Base-by-base conservation (phyloP, 2,888 invertebrate species). In the Cephus nigrinus region DNA sequence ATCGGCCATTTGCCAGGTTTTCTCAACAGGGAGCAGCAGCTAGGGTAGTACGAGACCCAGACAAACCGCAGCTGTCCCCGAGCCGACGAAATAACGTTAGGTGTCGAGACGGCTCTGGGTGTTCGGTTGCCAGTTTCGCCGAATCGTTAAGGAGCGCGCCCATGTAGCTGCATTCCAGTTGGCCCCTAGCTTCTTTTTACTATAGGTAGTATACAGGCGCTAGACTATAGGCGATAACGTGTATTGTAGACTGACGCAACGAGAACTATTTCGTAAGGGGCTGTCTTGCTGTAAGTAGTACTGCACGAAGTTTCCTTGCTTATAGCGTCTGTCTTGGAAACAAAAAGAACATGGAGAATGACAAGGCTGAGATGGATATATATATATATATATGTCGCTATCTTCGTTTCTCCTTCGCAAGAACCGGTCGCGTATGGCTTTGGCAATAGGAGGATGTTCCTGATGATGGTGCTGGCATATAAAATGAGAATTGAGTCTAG, bases 31-130 rank as follows among this genome's bases (percentile, higher is more conserved):
- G 55, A 55, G 55, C 23, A 55, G 55, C 55, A 55, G 23, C 55
- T 23, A 55, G 55, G 55, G 55, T 55, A 55, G 55, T 55, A 55
- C 9, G 23, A 15, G 71, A 32, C 71, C 84, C 86, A 81, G 83
- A 84, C 84, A 80, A 84, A 82, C 71, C 71, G 84, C 87, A 88
- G 86, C 86, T 87, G 87, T 84, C 83, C 82, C 82, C 80, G 80
- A 77, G 82, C 73, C 82, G 79, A 82, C 80, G 80, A 85, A 84
- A 86, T 83, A 71, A 71, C 31, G 71, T 71, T 71, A 15, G 71
- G 15, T 32, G 71, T 4, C 71, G 71, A 32, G 71, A 31, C 31
- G 71, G 71, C 31, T n/a, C 31, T 32, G 32, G 32, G 71, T 32
- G 32, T 32, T 30, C 55, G 23, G 55, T 32, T 32, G 71, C 31